Percentiles rank a stretch among this genome's conserved stretches.
Evolutionary conservation across 2,888 invertebrate genomes (phyloP).

Genomic region (Prionchulus punctatus): DNA sequence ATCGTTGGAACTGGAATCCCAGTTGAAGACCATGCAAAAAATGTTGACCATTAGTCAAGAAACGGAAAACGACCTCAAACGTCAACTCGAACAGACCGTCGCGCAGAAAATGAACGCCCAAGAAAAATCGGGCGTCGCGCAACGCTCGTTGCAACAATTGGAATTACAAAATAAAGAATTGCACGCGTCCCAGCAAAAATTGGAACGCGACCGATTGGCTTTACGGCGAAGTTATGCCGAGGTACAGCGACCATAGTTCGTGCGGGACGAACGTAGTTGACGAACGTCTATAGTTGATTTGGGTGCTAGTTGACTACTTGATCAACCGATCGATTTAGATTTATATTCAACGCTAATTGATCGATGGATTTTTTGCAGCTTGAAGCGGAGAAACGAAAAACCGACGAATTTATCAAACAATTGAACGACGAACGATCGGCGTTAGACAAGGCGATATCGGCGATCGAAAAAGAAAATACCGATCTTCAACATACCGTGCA

Average conservation of each 20-base stretch:
- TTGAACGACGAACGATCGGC: conserved; percentile 4
- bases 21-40: background rate
- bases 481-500: conserved; percentile 7
- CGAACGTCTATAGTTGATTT: no score
- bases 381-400: conserved; percentile 3
- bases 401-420: conserved; percentile 2
- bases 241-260: no score
- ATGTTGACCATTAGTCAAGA: conserved; percentile 6
- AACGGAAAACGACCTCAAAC: conserved; percentile 7
- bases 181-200: background rate
- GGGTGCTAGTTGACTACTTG: no score
- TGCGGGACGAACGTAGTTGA: no score
- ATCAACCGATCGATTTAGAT: no score
- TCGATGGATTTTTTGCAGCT: background rate
- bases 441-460: conserved; percentile 3
- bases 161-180: conserved; percentile 4
- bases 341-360: no score
- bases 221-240: no score
- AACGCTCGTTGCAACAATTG: background rate
- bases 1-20: background rate
- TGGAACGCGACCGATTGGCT: conserved; percentile 6
- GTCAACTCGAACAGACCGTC: background rate
- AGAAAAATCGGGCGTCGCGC: conserved; percentile 2
- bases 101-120: background rate
- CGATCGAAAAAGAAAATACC: conserved; percentile 10